Percentiles rank a stretch among this genome's conserved stretches.
These are phyloP conservation scores for Ariopsis seemanni DNA, from an alignment of 2,113 vertebrate genomes.

Conservation along the genomic window DNA sequence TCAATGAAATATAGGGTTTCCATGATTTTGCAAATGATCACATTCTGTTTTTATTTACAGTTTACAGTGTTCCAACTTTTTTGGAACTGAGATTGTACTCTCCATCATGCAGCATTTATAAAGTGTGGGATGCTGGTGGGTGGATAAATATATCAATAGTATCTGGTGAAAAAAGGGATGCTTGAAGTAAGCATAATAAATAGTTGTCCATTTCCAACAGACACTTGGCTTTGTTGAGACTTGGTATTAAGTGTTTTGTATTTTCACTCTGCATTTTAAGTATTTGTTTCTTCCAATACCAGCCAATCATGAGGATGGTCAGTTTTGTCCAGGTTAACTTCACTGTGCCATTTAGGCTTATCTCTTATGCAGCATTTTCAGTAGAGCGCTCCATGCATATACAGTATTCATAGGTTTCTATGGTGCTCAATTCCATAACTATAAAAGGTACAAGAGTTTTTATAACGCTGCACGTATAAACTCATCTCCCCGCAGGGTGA, in stretches of 20 bases:
- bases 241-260: neutral
- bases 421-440: neutral
- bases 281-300: neutral
- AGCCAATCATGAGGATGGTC: neutral
- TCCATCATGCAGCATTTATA: too few relatives aligned
- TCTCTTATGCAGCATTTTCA: neutral
- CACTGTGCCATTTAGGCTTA: neutral
- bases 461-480: too few relatives aligned
- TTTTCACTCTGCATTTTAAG: too few relatives aligned
- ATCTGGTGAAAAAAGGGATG: too few relatives aligned
- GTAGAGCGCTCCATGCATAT: neutral
- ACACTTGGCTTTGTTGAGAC: neutral
- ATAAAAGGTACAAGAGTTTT: neutral
- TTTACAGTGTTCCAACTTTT: too few relatives aligned
- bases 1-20: too few relatives aligned
- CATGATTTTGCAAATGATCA: too few relatives aligned
- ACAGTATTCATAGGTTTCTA: neutral
- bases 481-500: constrained; percentile 75
- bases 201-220: neutral
- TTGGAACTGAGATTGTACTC: too few relatives aligned
- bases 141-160: too few relatives aligned
- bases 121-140: too few relatives aligned
- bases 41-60: too few relatives aligned
- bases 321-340: neutral
- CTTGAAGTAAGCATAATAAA: neutral